Conservation (phyloP, 2,113 vertebrate genomes). For the Epinephelus fuscoguttatus region DNA sequence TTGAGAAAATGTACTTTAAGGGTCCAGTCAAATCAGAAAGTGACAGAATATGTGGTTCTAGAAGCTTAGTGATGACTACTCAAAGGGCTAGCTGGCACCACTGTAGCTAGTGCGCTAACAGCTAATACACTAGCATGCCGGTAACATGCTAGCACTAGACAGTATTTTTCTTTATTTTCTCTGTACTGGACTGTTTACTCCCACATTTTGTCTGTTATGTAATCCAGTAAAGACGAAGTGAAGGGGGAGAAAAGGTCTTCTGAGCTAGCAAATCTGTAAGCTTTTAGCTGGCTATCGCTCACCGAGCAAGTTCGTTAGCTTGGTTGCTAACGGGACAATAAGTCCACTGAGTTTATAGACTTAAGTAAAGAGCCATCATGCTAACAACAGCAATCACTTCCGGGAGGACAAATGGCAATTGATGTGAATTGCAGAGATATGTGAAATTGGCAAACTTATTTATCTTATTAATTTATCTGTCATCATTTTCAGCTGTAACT, state of each 20-base stretch:
- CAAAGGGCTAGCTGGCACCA: background rate
- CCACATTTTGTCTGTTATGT: background rate
- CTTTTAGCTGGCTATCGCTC: background rate
- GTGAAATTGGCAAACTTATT: no score
- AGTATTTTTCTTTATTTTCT: background rate
- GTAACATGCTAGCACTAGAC: no score
- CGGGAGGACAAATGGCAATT: no score
- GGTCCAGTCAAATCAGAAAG: background rate
- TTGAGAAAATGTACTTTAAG: no score
- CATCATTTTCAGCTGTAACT: no score
- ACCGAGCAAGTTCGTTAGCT: background rate
- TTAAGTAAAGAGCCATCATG: no score
- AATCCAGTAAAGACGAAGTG: background rate
- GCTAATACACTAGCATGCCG: background rate
- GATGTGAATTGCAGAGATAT: no score
- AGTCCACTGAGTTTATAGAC: no score
- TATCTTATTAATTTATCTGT: no score
- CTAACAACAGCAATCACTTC: no score
- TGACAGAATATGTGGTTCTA: background rate
- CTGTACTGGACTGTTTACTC: background rate
- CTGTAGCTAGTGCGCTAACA: background rate
- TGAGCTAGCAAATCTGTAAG: no score
- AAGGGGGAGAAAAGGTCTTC: background rate
- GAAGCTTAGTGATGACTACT: background rate
- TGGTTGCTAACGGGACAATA: no score